A percentile compares a stretch with the other conserved stretches of the same genome.
Conservation (phyloP, 2,113 vertebrate species). For the Phyllopteryx taeniolatus region DNA sequence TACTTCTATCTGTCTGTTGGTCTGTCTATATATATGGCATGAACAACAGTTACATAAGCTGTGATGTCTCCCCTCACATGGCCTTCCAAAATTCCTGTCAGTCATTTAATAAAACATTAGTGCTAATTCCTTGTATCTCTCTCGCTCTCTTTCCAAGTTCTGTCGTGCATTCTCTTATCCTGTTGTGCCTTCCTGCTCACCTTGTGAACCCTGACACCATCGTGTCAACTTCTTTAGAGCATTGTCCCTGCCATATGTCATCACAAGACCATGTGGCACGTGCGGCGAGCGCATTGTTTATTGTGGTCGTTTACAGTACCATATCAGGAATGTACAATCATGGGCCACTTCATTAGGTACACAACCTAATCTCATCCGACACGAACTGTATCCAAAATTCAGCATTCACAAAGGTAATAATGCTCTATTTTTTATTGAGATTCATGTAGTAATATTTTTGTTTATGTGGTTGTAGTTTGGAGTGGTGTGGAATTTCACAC, state of each 20-base stretch:
- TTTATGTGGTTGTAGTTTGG: background rate
- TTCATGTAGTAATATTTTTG: no score
- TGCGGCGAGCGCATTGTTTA: background rate
- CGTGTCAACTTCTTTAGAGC: conserved; percentile 37
- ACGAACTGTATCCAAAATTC: background rate
- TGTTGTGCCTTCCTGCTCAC: conserved; percentile 10
- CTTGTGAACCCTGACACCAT: conserved; percentile 26
- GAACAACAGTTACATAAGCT: background rate
- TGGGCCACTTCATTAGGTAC: background rate
- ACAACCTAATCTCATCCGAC: background rate
- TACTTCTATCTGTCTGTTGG: no score
- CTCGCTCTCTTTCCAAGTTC: no score
- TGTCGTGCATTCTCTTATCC: conserved; percentile 2
- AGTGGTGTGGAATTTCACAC: no score
- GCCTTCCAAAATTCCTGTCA: conserved; percentile 17
- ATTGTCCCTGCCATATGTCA: conserved; percentile 8
- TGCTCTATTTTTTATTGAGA: background rate
- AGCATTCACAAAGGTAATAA: background rate
- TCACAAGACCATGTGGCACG: conserved; percentile 10
- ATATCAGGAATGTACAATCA: no score
- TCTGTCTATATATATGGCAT: no score
- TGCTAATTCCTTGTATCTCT: conserved; percentile 27
- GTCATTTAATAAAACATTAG: conserved; percentile 20
- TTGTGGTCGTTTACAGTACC: background rate
- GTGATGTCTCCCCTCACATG: conserved; percentile 19